These are phyloP conservation scores for Aulostomus chinensis DNA, from an alignment of 2,797 vertebrate genomes.

Conservation along the genomic window DNA sequence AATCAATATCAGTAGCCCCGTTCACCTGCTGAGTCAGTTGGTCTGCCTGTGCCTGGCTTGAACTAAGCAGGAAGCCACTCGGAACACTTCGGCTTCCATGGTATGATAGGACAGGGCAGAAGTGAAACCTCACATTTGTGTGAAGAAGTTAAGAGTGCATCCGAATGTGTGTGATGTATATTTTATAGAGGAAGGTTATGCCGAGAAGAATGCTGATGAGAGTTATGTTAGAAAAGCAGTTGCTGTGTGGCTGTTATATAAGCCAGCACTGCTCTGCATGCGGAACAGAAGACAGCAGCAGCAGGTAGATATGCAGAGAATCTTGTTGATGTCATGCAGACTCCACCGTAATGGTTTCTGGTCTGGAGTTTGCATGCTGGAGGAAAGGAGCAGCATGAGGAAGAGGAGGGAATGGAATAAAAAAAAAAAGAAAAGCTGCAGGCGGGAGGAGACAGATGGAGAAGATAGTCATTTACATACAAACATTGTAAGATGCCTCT, in stretches of 20 bases:
- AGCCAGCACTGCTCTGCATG: conserved; percentile 20
- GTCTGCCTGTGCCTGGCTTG: not conserved
- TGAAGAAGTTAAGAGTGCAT: conserved; percentile 4
- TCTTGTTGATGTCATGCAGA: conserved; percentile 3
- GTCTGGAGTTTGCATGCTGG: too few species aligned
- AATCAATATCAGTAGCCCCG: conserved; percentile 44
- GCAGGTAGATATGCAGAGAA: conserved; percentile 13
- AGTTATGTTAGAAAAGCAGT: conserved; percentile 1
- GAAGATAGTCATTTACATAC: conserved; percentile 9
- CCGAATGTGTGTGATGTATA: not conserved
- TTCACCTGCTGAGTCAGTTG: conserved; percentile 34
- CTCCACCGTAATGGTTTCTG: not conserved
- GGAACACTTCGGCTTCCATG: conserved; percentile 31
- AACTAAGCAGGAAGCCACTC: conserved; percentile 32
- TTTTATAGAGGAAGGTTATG: not conserved
- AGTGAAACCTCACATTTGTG: conserved; percentile 1
- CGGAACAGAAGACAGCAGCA: conserved; percentile 1
- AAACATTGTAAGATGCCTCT: not conserved
- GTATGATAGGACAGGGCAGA: conserved; percentile 20
- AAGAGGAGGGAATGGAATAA: conserved; percentile 1
- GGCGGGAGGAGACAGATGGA: conserved; percentile 12
- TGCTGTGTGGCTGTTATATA: conserved; percentile 24
- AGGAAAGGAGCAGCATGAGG: too few species aligned
- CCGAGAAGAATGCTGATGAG: not conserved
- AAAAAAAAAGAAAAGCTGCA: conserved; percentile 6